These are phyloP conservation scores for Syrmaticus mikado DNA, from an alignment of 2,113 vertebrate species.

Conservation along the genomic window DNA sequence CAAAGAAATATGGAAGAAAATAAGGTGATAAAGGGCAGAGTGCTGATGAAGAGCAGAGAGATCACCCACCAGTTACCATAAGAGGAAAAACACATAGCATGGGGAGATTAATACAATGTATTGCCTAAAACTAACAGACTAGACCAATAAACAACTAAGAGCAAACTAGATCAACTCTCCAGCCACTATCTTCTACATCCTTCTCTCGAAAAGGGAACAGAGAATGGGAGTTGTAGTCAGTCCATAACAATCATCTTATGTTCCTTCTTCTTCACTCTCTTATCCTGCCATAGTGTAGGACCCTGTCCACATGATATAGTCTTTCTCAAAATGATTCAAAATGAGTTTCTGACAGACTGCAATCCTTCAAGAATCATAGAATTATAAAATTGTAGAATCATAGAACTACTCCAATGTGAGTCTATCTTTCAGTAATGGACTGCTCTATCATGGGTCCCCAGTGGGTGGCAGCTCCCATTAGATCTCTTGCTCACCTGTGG, in stretches of 20 bases:
- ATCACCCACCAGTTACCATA: neutral
- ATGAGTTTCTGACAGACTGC: too few species aligned
- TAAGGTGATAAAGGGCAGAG: neutral
- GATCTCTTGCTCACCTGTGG: neutral
- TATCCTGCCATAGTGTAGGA: neutral
- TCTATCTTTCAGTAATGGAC: neutral
- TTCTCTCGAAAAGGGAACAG: neutral
- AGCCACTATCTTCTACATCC: neutral
- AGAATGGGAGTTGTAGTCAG: neutral
- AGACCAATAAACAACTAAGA: neutral
- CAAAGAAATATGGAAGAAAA: neutral
- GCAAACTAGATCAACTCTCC: neutral
- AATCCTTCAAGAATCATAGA: too few species aligned
- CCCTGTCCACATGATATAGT: neutral
- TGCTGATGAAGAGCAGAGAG: neutral
- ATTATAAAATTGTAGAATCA: neutral
- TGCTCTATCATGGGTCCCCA: rapidly evolving
- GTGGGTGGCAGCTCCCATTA: neutral
- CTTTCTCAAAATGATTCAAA: neutral
- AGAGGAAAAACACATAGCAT: neutral
- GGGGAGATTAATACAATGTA: neutral
- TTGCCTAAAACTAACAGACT: neutral
- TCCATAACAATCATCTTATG: neutral
- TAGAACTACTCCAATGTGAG: neutral
- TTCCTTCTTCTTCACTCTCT: neutral